Base-by-base conservation (phyloP, 2,113 vertebrate genomes). In the Circaetus gallicus region DNA sequence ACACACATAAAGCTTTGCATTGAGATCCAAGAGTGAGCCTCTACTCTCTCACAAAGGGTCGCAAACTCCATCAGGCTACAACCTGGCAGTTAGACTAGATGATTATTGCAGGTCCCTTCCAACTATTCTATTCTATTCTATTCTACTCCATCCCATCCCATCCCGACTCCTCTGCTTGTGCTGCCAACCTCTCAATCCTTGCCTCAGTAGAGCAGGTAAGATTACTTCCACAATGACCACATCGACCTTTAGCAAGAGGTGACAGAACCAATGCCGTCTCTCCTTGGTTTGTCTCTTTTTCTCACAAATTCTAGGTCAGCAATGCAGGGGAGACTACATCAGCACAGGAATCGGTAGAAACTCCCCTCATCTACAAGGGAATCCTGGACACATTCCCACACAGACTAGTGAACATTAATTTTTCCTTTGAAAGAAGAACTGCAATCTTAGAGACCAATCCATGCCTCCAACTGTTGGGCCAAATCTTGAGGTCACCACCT, bases 1-100 rank as follows among this genome's bases (percentile, higher is more conserved):
- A 70, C 0, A 0, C 47, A 67, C 25, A 28, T 4, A 38, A 42
- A 82, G 58, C 45, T 74, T 12, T 40, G 5, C 26, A 21, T 2
- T 0, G 0, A 49, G 56, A 59, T 16, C 66, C 61, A 50, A 7
- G 13, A 53, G 47, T 3, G n/a, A 76, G 42, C 32, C 31, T 59
- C n/a, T 7, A 1, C 25, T 24, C 19, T 6, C 55, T 85, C 40
- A 73, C 43, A 49, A 14, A 40, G 13, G 45, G 40, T 20, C 34
- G 26, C 80, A 47, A 65, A 59, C 76, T 49, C 79, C 56, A 82
- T 2, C 2, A 7, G 70, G 86, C 42, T 71, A 49, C 28, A 29
- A 45, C 28, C 49, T 78, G 36, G 26, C 47, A 85, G 19, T 11
- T 9, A 22, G 20, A 79, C 29, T 22, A 36, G 43, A 7, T 43